Evolutionary conservation across 30 jellyfish, hydroid and myxozoan species (phyloP).

Genomic region (Cassiopea xamachana): DNA sequence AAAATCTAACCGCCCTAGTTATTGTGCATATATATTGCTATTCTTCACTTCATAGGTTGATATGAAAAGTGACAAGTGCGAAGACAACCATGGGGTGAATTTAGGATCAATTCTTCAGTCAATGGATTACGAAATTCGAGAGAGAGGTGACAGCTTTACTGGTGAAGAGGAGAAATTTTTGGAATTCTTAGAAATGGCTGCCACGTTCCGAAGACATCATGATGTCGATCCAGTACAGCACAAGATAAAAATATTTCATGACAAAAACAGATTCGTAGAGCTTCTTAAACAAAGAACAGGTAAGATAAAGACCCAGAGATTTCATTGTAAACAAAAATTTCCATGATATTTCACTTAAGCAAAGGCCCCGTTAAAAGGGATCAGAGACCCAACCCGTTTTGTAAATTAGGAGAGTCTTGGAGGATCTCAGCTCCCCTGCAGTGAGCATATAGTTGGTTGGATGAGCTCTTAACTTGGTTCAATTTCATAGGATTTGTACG

Average conservation of each 20-base stretch:
- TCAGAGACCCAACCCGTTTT: no score
- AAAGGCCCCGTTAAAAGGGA: no score
- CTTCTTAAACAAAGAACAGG: slow-evolving; percentile 34
- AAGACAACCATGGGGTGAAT: slow-evolving; percentile 51
- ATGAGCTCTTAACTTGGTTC: no score
- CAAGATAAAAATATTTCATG: slow-evolving; percentile 23
- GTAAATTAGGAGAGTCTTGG: no score
- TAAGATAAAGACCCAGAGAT: not conserved
- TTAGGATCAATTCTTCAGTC: slow-evolving; percentile 59
- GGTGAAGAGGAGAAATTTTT: slow-evolving; percentile 60
- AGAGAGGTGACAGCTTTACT: slow-evolving; percentile 39
- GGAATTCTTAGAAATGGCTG: slow-evolving; percentile 38
- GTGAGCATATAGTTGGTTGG: no score
- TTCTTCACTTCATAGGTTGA: no score
- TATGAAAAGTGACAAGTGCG: not conserved
- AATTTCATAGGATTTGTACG: no score
- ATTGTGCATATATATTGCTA: no score
- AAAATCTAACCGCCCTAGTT: no score
- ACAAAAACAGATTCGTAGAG: slow-evolving; percentile 48
- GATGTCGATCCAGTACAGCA: not conserved
- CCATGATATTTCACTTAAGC: no score
- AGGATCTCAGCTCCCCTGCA: no score
- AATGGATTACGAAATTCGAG: slow-evolving; percentile 56
- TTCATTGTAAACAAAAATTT: no score
- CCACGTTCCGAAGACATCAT: not conserved